These are phyloP conservation scores for Eupithecia tripunctaria DNA, from an alignment of 2,888 invertebrate species.

Conservation along the genomic window DNA sequence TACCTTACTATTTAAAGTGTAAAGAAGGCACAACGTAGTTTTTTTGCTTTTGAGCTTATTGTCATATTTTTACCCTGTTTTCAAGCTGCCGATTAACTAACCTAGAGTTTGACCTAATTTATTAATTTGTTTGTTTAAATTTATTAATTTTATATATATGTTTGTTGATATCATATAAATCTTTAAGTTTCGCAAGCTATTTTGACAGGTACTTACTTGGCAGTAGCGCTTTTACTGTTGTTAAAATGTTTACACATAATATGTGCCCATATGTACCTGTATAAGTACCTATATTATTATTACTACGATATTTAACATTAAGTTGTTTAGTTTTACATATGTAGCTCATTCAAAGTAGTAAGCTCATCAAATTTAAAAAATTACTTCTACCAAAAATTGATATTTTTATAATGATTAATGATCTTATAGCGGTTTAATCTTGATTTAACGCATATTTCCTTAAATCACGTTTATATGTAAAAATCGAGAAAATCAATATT, in stretches of 20 bases:
- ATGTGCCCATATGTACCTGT: background rate
- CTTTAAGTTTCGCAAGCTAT: background rate
- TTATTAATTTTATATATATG: background rate
- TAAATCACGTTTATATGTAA: background rate
- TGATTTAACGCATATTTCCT: background rate
- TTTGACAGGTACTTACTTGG: slow-evolving; percentile 12
- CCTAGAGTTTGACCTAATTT: background rate
- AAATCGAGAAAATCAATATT: background rate
- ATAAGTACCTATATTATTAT: background rate
- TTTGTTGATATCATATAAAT: background rate
- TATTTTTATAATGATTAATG: background rate
- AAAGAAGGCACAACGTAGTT: slow-evolving; percentile 61
- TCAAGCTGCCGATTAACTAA: slow-evolving; percentile 34
- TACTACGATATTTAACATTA: background rate
- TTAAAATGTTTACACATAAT: background rate
- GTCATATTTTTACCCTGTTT: slow-evolving; percentile 76
- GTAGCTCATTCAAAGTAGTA: background rate
- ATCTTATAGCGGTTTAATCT: background rate
- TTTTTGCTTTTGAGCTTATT: slow-evolving; percentile 63
- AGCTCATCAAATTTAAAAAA: background rate
- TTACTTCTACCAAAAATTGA: background rate
- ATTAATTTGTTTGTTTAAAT: background rate
- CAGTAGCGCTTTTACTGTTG: slow-evolving; percentile 3
- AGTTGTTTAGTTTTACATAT: background rate
- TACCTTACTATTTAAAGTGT: slow-evolving; percentile 46